Base-by-base conservation (phyloP, 2,113 vertebrate genomes). In the Labeo catla region DNA sequence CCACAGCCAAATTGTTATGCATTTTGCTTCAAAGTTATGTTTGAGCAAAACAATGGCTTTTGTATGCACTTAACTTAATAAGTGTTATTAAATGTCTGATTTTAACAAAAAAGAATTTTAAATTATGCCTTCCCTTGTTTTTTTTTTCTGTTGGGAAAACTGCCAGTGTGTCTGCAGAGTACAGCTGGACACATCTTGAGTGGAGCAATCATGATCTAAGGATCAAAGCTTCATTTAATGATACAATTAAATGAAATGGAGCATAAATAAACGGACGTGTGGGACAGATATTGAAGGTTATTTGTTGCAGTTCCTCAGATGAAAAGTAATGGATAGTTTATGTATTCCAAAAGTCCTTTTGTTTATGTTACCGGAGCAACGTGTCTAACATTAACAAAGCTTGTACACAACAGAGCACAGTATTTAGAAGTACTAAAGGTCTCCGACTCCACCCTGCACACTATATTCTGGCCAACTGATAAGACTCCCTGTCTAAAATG, bases 391-490 rank as follows among this genome's bases (percentile, higher is more conserved):
- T 16, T 34, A 81, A 81, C 23, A 81, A 21, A 11, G 45, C 61
- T 15, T 70, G 45, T 28, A 39, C 81, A 83, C 47, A 70, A 68
- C 39, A 52, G 81, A 54, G 43, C 28, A 65, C n/a, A 82, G 47
- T 50, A 34, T 82, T 50, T 50, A 59, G 3, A 83, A 83, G 49
- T 70, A 36, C 49, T 52, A 72, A 83, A 73, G 65, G 66, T 84
- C 68, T 73, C 52, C 3, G 21, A 73, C 65, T 84, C 82, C 82
- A 84, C 66, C 82, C 21, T 73, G 28, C 12, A 36, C 2, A 3
- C 81, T 57, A 13, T 19, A 73, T 83, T 83, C 6, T 59, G 81
- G 49, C 36, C 68, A 84, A 74, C 82, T 84, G 82, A 59, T 84
- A 84, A 73, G 52, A 73, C 66, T 45, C 4, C 36, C 19, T 57